Percentiles rank a stretch among this genome's conserved stretches.
phyloP scores from a whole-genome alignment of 2,113 vertebrate species.

The Macrotus californicus region DNA sequence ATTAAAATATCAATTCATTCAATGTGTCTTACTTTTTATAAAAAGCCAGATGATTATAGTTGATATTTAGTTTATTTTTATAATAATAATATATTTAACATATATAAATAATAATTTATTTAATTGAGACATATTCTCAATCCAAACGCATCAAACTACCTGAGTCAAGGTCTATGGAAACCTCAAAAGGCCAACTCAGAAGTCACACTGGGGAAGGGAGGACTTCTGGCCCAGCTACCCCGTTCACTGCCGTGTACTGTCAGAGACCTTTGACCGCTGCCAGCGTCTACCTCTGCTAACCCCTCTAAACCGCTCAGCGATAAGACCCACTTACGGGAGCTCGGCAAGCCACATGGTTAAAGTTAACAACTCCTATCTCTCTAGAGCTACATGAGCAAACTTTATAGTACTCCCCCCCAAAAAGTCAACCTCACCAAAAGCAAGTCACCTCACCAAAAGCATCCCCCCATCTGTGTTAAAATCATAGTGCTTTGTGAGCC shows the following conservation, averaged over 20 bases:
- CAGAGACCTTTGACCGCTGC: background rate
- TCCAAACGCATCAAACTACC: background rate
- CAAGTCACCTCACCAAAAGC: background rate
- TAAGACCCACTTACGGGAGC: background rate
- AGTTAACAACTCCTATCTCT: background rate
- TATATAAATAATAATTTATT: too few species aligned
- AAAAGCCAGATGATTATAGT: background rate
- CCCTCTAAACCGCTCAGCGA: background rate
- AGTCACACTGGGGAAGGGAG: background rate
- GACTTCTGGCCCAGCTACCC: background rate
- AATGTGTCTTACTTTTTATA: background rate
- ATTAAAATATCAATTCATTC: background rate
- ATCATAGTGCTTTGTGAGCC: background rate
- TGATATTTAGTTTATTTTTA: background rate
- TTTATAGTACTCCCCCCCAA: accelerated
- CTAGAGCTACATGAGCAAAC: background rate
- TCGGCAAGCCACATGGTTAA: background rate
- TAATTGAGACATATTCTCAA: background rate
- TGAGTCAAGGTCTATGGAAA: background rate
- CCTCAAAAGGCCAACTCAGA: background rate
- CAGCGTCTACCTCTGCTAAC: background rate
- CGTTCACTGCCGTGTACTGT: background rate
- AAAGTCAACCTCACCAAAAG: background rate
- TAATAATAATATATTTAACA: too few species aligned
- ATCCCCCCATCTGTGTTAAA: background rate